A percentile compares a stretch with the other conserved stretches of the same genome.
Evolutionary conservation across 2,113 vertebrate species (phyloP).

Genomic region (Eretmochelys imbricata): DNA sequence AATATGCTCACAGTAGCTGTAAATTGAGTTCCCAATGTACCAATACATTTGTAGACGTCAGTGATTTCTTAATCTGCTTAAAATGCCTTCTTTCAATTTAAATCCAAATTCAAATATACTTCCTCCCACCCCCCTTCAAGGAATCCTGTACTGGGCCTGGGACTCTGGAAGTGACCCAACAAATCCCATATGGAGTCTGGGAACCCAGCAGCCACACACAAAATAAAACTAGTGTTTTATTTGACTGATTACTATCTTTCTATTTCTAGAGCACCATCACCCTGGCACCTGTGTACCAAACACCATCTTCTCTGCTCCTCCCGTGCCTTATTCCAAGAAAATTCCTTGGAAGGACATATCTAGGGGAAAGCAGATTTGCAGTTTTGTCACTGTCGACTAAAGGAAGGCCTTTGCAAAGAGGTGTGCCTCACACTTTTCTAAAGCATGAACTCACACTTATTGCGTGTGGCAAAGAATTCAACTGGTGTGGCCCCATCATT

Average conservation of each 20-base stretch:
- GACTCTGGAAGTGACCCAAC: not conserved
- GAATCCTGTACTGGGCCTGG: slow-evolving; percentile 12
- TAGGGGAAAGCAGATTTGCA: not conserved
- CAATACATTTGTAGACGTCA: not conserved
- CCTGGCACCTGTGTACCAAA: not conserved
- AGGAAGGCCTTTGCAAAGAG: not conserved
- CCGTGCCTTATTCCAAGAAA: not conserved
- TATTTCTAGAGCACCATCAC: not conserved
- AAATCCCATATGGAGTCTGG: not conserved
- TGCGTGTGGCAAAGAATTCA: not conserved
- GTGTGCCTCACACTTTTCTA: not conserved
- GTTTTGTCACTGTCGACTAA: not conserved
- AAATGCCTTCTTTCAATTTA: not conserved
- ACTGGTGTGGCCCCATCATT: not conserved
- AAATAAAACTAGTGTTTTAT: not conserved
- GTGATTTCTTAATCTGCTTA: not conserved
- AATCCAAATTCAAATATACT: not conserved
- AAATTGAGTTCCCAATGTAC: not conserved
- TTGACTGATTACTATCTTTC: not conserved
- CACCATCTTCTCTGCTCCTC: not conserved
- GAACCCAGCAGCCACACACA: slow-evolving; percentile 1
- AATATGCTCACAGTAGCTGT: not conserved
- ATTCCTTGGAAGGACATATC: not conserved
- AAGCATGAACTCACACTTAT: not conserved
- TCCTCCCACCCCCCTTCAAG: not conserved